Percentiles rank a stretch among this genome's conserved stretches.
phyloP scores from a whole-genome alignment of 92 coral and sea anemone species.

The Actinostola sp. region DNA sequence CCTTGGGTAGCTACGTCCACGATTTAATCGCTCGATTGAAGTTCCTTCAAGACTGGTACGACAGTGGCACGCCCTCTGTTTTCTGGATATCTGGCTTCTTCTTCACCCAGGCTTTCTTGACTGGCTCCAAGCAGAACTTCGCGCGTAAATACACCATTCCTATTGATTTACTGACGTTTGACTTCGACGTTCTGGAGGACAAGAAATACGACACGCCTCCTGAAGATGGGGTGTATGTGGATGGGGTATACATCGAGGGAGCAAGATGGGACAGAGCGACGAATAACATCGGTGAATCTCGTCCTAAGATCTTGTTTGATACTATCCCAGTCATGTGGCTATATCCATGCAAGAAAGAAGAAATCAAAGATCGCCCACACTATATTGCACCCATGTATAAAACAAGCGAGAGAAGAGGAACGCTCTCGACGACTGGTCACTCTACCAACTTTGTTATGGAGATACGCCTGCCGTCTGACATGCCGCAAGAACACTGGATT shows the following conservation, averaged over 20 bases:
- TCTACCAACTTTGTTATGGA: constrained; percentile 99
- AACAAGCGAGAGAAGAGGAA: constrained; percentile 98
- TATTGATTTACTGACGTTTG: constrained; percentile 90
- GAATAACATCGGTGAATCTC: constrained; percentile 85
- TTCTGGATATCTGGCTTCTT: constrained; percentile 98
- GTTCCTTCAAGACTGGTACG: constrained; percentile 99
- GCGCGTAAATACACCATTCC: constrained; percentile 99
- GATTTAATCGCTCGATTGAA: constrained; percentile 91
- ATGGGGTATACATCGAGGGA: constrained; percentile 96
- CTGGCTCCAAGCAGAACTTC: constrained; percentile 97
- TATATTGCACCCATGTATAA: constrained; percentile 96
- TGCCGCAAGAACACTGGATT: constrained; percentile 99
- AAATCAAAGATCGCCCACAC: constrained; percentile 78
- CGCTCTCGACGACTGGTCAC: constrained; percentile 98
- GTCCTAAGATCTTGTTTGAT: constrained; percentile 86
- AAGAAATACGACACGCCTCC: constrained; percentile 88
- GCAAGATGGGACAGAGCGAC: constrained; percentile 95
- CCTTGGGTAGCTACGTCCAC: constrained; percentile 95
- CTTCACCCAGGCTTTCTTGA: constrained; percentile 97
- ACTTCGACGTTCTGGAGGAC: constrained; percentile 91
- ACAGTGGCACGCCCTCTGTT: constrained; percentile 85
- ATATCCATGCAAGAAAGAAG: constrained; percentile 95
- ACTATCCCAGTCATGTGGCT: constrained; percentile 96
- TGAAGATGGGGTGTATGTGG: constrained; percentile 95
- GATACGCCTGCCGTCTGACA: constrained; percentile 98